Evolutionary conservation across 2,113 vertebrate genomes (phyloP), one percentile per base, ranked within the genome.

Genomic region (Prionailurus viverrinus): DNA sequence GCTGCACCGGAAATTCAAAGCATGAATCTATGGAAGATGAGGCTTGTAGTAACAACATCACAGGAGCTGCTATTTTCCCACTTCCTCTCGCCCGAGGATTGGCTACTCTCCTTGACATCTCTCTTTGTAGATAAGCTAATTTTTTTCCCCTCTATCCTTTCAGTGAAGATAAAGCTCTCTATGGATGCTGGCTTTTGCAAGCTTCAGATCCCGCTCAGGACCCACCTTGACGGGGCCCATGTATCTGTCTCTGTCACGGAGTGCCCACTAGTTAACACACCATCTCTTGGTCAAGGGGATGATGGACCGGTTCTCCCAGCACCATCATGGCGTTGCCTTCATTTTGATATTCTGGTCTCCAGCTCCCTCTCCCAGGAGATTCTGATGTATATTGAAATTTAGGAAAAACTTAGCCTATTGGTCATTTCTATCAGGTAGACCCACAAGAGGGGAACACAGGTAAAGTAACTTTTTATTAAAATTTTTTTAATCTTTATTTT

Each of bases 351-450:
- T 68, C 45, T 66, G 33, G 27, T 19, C 61, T 55, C 45, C 15
- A 87, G 21, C 13, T 82, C 39, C 31, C 19, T 58, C 65, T 81
- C 25, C 25, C 18, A 92, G 65, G n/a, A 58, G 63, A 31, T 89
- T 94, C 11, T 13, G 51, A 84, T 68, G 13, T 31, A 58, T 51
- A 61, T 33, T 45, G 94, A 82, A 78, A 87, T 39, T 58, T 91
- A 58, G 61, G 36, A 86, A 80, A 80, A 66, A 95, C 19, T 95
- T 93, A 73, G 25, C 29, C 88, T 89, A 88, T 9, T 66, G n/a
- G 31, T 65, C 89, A 89, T 83, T 89, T 63, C 41, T 74, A 74
- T 65, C 82, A 78, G 7, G 48, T 58, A 88, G 45, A 55, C 31
- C 6, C 48, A 23, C 66, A 89, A 87, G 51, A 14, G 51, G 51